phyloP scores from a whole-genome alignment of 2,888 invertebrate genomes.

The Drosophila longiperda region DNA sequence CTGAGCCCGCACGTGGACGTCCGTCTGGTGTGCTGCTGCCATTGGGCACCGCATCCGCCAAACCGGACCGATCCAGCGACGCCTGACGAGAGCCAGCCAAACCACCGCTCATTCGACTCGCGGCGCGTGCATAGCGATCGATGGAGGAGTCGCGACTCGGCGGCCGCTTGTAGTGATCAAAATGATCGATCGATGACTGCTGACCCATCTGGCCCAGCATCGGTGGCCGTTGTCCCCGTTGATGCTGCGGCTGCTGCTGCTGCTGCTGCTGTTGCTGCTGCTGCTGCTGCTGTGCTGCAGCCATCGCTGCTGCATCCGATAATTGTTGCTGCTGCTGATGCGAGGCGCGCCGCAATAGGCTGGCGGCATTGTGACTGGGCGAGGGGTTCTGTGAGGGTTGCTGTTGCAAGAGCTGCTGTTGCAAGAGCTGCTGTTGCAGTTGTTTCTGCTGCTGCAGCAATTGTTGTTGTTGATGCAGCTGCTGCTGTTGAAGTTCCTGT shows the following conservation, averaged over 20 bases:
- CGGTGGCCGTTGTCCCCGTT: constrained; percentile 87
- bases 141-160: constrained; percentile 95
- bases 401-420: constrained; percentile 51
- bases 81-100: constrained; percentile 90
- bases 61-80: constrained; percentile 89
- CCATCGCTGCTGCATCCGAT: constrained; percentile 64
- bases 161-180: constrained; percentile 97
- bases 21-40: constrained; percentile 69
- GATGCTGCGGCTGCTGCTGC: constrained; percentile 78
- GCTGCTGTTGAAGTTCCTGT: constrained; percentile 30
- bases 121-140: constrained; percentile 91
- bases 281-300: constrained; percentile 73
- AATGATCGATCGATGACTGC: constrained; percentile 93
- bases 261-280: constrained; percentile 81
- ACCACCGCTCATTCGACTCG: constrained; percentile 87
- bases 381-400: constrained; percentile 69
- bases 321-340: constrained; percentile 84
- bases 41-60: constrained; percentile 60
- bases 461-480: constrained; percentile 52
- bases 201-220: constrained; percentile 83
- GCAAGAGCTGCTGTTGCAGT: constrained; percentile 57
- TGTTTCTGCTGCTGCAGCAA: constrained; percentile 29
- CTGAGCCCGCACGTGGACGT: constrained; percentile 87
- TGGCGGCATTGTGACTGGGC: constrained; percentile 70
- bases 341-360: constrained; percentile 75